Conservation (phyloP, 2,797 vertebrate genomes). For the Rhinoraja longicauda region DNA sequence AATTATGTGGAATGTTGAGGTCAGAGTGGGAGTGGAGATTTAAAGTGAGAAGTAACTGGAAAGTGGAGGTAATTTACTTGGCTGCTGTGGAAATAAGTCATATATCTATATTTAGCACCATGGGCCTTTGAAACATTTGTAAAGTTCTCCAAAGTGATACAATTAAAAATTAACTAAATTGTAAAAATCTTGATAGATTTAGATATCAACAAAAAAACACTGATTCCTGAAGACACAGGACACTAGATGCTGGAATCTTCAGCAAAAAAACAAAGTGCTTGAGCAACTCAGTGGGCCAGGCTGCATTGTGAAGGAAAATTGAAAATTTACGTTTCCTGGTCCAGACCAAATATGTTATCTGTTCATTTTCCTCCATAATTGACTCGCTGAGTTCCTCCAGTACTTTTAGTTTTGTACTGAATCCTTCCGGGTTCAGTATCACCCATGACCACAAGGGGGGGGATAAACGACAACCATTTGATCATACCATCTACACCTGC, state of each 20-base stretch:
- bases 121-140: not conserved
- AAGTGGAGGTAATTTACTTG: too few relatives aligned
- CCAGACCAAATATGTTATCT: too few relatives aligned
- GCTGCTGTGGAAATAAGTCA: not conserved
- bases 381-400: too few relatives aligned
- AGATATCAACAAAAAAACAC: too few relatives aligned
- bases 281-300: too few relatives aligned
- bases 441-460: slow-evolving; percentile 22
- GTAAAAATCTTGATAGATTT: not conserved
- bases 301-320: too few relatives aligned
- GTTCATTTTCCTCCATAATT: too few relatives aligned
- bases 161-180: not conserved
- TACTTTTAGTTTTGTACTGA: not conserved
- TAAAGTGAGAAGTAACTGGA: not conserved
- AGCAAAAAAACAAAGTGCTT: too few relatives aligned
- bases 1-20: not conserved
- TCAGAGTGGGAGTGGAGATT: not conserved
- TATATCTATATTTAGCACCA: not conserved
- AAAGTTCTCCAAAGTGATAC: not conserved
- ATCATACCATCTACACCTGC: not conserved
- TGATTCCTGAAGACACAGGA: too few relatives aligned
- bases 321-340: too few relatives aligned
- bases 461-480: not conserved
- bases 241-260: too few relatives aligned
- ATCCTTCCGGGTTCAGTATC: not conserved